Evolutionary conservation across 2,797 vertebrate species (phyloP).

Genomic region (Erithacus rubecula): DNA sequence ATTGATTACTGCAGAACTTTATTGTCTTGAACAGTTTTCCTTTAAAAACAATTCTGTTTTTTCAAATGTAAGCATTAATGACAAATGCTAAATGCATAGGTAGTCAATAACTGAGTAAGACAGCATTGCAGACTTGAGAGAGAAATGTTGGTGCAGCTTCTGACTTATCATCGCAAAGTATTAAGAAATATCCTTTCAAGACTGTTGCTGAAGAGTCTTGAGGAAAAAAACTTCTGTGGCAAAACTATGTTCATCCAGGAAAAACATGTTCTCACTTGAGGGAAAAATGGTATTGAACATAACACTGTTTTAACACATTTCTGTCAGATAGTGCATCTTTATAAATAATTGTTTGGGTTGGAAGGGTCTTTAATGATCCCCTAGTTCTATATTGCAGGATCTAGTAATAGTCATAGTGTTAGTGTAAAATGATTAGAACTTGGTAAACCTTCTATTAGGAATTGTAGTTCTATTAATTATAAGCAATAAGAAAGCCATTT

Average conservation of each 20-base stretch:
- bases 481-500: neutral
- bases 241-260: neutral
- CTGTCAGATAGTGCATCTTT: neutral
- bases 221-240: neutral
- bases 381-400: neutral
- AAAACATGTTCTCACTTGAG: neutral
- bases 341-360: neutral
- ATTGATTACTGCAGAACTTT: conserved; percentile 59
- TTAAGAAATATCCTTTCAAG: neutral
- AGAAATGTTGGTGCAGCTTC: neutral
- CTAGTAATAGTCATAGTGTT: neutral
- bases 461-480: neutral
- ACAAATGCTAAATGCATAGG: neutral
- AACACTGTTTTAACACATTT: neutral
- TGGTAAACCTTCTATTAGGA: neutral
- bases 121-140: neutral
- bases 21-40: conserved; percentile 55
- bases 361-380: neutral
- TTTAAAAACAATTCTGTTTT: conserved; percentile 25
- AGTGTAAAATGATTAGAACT: neutral
- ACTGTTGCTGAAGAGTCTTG: neutral
- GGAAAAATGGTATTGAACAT: neutral
- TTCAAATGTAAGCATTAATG: conserved; percentile 53
- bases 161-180: neutral
- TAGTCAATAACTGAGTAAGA: conserved; percentile 16